phyloP scores from a whole-genome alignment of 2,888 invertebrate genomes.

The Eremobia ochroleuca region DNA sequence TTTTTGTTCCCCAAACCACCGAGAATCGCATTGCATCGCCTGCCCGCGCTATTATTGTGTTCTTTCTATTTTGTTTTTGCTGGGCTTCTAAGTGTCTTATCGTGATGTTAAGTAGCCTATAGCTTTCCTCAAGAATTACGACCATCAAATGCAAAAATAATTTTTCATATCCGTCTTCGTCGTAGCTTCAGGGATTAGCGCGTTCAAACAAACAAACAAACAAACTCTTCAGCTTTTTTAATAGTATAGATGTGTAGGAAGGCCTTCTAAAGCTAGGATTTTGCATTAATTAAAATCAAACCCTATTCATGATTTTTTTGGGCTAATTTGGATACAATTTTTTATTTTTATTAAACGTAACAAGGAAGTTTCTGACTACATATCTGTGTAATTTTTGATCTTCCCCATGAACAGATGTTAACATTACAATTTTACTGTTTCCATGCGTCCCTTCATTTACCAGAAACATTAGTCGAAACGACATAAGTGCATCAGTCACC shows the following conservation, averaged over 20 bases:
- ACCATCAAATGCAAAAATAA: not conserved
- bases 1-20: not conserved
- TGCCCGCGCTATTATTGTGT: not conserved
- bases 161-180: not conserved
- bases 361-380: not conserved
- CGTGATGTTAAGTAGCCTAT: not conserved
- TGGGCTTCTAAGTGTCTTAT: not conserved
- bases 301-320: not conserved
- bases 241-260: not conserved
- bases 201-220: not conserved
- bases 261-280: not conserved
- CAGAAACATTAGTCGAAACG: constrained; percentile 37
- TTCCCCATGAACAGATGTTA: constrained; percentile 29
- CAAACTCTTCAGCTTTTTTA: not conserved
- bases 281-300: not conserved
- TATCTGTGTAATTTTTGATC: not conserved
- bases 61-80: not conserved
- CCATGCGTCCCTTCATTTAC: constrained; percentile 44
- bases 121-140: not conserved
- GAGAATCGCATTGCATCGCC: not conserved
- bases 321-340: not conserved
- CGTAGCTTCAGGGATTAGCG: not conserved
- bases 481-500: constrained; percentile 76
- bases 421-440: constrained; percentile 50
- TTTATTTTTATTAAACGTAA: not conserved